Conservation (phyloP, 2,888 invertebrate genomes). For the Brachypterus glaber region DNA sequence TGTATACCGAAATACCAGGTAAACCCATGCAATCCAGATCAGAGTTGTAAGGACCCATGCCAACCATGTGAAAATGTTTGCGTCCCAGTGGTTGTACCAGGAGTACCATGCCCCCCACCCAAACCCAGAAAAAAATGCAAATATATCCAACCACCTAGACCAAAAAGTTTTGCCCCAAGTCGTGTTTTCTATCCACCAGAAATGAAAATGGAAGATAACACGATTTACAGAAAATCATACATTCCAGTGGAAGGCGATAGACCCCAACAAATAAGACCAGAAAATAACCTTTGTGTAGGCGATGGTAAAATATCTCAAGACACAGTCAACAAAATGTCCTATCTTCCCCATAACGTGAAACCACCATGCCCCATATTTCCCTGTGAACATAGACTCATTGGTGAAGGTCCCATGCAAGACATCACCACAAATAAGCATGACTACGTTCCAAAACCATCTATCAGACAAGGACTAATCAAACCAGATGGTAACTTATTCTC, state of each 20-base stretch:
- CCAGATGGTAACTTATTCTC: conserved; percentile 34
- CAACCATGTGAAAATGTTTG: conserved; percentile 25
- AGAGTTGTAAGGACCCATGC: conserved; percentile 11
- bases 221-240: conserved; percentile 58
- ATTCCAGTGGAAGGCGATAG: conserved; percentile 42
- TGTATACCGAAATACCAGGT: conserved; percentile 27
- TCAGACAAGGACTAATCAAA: conserved; percentile 39
- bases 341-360: conserved; percentile 46
- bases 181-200: conserved; percentile 49
- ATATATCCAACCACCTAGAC: conserved; percentile 48
- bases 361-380: conserved; percentile 51
- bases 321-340: conserved; percentile 49
- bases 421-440: conserved; percentile 66
- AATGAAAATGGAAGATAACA: conserved; percentile 49
- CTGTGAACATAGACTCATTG: conserved; percentile 52
- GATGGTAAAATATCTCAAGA: conserved; percentile 41
- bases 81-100: conserved; percentile 25
- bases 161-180: conserved; percentile 49
- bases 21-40: conserved; percentile 28
- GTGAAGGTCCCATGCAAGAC: conserved; percentile 60
- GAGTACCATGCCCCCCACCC: conserved; percentile 17
- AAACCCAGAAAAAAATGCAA: conserved; percentile 30
- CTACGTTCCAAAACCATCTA: conserved; percentile 54
- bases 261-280: conserved; percentile 34
- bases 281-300: conserved; percentile 38